A percentile compares a stretch with the other conserved stretches of the same genome.
These are phyloP conservation scores for Ceyx erithaca DNA, from an alignment of 2,797 vertebrate species.

Conservation along the genomic window DNA sequence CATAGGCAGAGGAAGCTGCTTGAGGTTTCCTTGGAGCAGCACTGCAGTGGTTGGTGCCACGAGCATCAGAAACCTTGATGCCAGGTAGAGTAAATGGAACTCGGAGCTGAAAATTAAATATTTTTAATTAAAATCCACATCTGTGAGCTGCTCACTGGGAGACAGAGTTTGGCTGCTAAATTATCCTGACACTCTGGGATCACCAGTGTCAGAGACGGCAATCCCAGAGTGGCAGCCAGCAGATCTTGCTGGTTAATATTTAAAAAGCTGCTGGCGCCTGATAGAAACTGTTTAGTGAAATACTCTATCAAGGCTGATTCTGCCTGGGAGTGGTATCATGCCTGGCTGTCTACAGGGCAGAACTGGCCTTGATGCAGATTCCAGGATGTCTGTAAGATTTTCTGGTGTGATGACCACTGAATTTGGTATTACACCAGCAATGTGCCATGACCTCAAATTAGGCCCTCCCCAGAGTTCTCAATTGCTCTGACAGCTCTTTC, in stretches of 20 bases:
- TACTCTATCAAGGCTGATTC: not conserved
- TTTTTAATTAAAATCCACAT: slow-evolving; percentile 81
- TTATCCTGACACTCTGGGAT: slow-evolving; percentile 54
- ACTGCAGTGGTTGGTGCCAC: not conserved
- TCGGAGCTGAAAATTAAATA: slow-evolving; percentile 72
- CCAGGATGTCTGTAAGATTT: not conserved
- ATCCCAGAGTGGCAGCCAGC: slow-evolving; percentile 52
- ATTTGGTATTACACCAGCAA: not conserved
- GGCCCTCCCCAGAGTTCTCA: not conserved
- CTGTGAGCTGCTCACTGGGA: slow-evolving; percentile 68
- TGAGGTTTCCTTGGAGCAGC: slow-evolving; percentile 6
- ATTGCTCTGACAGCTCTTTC: not conserved
- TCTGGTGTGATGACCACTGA: rapidly evolving
- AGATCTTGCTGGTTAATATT: slow-evolving; percentile 73
- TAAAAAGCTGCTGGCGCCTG: slow-evolving; percentile 62
- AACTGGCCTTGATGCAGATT: not conserved
- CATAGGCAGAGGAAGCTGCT: not conserved
- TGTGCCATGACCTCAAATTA: not conserved
- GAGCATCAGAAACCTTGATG: not conserved
- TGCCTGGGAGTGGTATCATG: not conserved
- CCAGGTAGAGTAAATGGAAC: slow-evolving; percentile 62
- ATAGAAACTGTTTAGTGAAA: slow-evolving; percentile 18
- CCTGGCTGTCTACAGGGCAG: not conserved
- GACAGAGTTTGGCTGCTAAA: slow-evolving; percentile 55
- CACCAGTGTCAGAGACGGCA: slow-evolving; percentile 41